Conservation (phyloP, 2,797 vertebrate species). For the Moxostoma hubbsi region DNA sequence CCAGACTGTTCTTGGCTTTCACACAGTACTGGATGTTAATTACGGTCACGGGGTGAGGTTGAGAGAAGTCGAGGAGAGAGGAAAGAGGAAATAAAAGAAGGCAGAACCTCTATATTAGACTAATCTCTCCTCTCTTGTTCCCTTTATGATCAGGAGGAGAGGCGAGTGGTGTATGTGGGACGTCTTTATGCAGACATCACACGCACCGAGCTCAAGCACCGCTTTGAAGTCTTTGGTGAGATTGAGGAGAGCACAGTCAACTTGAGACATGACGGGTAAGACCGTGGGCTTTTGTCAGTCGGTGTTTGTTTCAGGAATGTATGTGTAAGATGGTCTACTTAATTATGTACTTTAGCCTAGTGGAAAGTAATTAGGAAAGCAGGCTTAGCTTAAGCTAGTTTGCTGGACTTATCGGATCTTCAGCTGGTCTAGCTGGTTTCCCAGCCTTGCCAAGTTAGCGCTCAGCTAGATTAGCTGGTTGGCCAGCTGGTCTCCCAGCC, state of each 20-base stretch:
- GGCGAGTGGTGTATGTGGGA: slow-evolving; percentile 92
- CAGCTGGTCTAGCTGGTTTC: too few species aligned
- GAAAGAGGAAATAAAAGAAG: slow-evolving; percentile 39
- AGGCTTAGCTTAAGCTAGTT: slow-evolving; percentile 21
- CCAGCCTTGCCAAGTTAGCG: too few species aligned
- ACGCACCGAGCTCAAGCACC: slow-evolving; percentile 90
- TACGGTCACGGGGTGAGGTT: slow-evolving; percentile 39
- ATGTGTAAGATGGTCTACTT: slow-evolving; percentile 8
- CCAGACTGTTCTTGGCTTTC: slow-evolving; percentile 47
- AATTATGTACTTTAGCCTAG: slow-evolving; percentile 37
- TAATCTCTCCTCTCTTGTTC: slow-evolving; percentile 56
- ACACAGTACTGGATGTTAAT: slow-evolving; percentile 54
- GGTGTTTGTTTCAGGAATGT: slow-evolving; percentile 39
- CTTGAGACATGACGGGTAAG: slow-evolving; percentile 95
- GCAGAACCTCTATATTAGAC: slow-evolving; percentile 34
- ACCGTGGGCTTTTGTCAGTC: slow-evolving; percentile 31
- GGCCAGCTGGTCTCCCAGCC: too few species aligned
- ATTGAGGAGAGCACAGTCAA: slow-evolving; percentile 97
- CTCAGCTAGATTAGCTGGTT: too few species aligned
- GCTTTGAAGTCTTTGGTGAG: slow-evolving; percentile 98
- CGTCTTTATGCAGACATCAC: slow-evolving; percentile 92
- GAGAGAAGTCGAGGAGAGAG: slow-evolving; percentile 57
- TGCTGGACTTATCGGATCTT: too few species aligned
- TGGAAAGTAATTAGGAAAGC: slow-evolving; percentile 48
- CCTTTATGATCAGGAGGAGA: slow-evolving; percentile 89